phyloP scores from a whole-genome alignment of 2,888 invertebrate species.

The Linyphia triangularis region DNA sequence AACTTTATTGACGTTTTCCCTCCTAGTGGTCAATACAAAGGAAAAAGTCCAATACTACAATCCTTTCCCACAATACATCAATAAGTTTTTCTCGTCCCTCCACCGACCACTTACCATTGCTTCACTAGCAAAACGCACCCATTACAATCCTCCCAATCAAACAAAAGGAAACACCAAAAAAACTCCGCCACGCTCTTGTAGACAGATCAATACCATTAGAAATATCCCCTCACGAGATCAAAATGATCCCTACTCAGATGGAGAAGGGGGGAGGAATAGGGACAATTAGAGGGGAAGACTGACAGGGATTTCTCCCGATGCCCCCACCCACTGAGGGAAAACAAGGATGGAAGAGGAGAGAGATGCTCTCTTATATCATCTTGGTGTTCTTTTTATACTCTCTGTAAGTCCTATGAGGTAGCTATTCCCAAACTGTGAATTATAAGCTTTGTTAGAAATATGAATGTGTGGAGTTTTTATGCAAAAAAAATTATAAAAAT shows the following conservation, averaged over 20 bases:
- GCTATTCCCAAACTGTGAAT: too few species aligned
- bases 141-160: neutral
- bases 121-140: neutral
- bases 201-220: constrained; percentile 57
- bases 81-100: neutral
- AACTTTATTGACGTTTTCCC: too few species aligned
- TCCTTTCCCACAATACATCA: neutral
- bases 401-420: too few species aligned
- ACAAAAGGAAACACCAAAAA: neutral
- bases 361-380: too few species aligned
- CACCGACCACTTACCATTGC: neutral
- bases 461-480: too few species aligned
- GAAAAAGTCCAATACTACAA: too few species aligned
- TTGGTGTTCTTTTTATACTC: too few species aligned
- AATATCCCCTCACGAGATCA: constrained; percentile 65
- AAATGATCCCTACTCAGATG: constrained; percentile 40
- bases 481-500: too few species aligned
- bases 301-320: constrained; percentile 39
- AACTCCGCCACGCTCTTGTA: neutral
- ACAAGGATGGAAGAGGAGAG: neutral
- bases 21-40: too few species aligned
- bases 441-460: too few species aligned
- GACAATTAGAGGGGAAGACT: constrained; percentile 52
- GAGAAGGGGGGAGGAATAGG: constrained; percentile 3
- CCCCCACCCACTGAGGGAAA: neutral